phyloP scores from a whole-genome alignment of 2,888 invertebrate genomes.

The Chydorus sphaericus region DNA sequence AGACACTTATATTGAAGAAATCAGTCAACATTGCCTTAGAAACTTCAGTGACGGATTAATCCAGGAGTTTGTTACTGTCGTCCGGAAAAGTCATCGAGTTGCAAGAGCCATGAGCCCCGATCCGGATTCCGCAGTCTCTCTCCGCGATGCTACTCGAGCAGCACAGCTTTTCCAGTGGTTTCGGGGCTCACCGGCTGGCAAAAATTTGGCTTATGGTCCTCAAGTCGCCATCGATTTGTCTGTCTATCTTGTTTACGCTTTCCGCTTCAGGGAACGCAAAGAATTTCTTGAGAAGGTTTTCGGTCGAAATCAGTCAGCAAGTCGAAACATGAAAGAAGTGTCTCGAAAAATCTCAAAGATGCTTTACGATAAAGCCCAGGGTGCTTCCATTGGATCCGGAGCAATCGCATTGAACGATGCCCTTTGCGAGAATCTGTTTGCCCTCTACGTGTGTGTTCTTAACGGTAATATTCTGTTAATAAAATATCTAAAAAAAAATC shows the following conservation, averaged over 20 bases:
- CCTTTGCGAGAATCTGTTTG: constrained; percentile 10
- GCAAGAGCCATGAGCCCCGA: constrained; percentile 2
- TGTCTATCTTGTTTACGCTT: constrained; percentile 5
- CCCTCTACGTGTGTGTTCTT: constrained; percentile 5
- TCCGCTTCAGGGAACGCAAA: constrained; percentile 1
- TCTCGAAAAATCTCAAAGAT: not conserved
- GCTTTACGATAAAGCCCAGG: constrained; percentile 4
- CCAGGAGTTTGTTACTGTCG: not conserved
- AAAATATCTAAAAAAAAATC: not conserved
- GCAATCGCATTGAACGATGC: constrained; percentile 7
- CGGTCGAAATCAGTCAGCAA: not conserved
- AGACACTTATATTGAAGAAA: constrained; percentile 5
- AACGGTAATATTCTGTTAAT: not conserved
- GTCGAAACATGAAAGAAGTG: not conserved
- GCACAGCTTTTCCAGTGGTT: constrained; percentile 7
- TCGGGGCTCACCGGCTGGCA: not conserved
- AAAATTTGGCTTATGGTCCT: not conserved
- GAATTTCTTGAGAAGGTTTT: constrained; percentile 4
- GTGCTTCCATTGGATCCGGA: constrained; percentile 4
- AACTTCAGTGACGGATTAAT: not conserved
- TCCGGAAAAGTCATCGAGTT: constrained; percentile 5
- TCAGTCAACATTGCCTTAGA: not conserved
- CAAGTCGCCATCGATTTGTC: not conserved
- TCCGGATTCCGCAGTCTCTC: not conserved
- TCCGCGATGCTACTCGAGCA: constrained; percentile 7